These are phyloP conservation scores for Cichlasoma orientale DNA, from an alignment of 2,797 vertebrate genomes.

Conservation along the genomic window DNA sequence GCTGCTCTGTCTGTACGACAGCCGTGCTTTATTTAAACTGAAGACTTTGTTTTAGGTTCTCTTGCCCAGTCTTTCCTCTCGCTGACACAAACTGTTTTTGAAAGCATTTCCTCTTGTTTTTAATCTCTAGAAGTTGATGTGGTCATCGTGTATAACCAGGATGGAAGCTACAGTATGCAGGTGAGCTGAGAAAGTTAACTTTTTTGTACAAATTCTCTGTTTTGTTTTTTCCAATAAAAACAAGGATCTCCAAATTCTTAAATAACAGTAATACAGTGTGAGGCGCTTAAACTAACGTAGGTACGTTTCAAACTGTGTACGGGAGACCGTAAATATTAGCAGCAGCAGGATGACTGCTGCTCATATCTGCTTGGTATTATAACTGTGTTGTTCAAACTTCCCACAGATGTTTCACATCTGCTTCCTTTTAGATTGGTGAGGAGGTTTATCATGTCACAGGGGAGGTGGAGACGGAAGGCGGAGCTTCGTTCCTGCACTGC, in stretches of 20 bases:
- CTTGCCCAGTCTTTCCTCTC: neutral
- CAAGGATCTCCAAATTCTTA: neutral
- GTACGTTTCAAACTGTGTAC: neutral
- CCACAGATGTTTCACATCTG: neutral
- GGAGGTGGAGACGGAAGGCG: slow-evolving; percentile 80
- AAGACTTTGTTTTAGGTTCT: neutral
- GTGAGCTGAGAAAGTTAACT: slow-evolving; percentile 70
- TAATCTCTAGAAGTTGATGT: slow-evolving; percentile 83
- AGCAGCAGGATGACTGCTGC: too few relatives aligned
- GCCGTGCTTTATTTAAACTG: neutral
- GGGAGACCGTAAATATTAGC: too few relatives aligned
- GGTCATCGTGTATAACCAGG: slow-evolving; percentile 84
- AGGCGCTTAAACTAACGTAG: neutral
- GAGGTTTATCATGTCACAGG: slow-evolving; percentile 85
- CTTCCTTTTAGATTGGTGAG: slow-evolving; percentile 80
- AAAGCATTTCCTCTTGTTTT: neutral
- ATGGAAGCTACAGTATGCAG: slow-evolving; percentile 92
- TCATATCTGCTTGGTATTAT: too few relatives aligned
- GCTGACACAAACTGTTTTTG: neutral
- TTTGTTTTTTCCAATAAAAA: neutral
- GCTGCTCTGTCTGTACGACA: neutral
- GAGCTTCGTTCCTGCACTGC: slow-evolving; percentile 84
- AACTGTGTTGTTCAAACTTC: neutral
- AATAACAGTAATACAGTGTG: neutral
- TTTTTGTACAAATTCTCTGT: neutral